Conservation (phyloP, 2,888 invertebrate species). For the Caenorhabditis sinica region DNA sequence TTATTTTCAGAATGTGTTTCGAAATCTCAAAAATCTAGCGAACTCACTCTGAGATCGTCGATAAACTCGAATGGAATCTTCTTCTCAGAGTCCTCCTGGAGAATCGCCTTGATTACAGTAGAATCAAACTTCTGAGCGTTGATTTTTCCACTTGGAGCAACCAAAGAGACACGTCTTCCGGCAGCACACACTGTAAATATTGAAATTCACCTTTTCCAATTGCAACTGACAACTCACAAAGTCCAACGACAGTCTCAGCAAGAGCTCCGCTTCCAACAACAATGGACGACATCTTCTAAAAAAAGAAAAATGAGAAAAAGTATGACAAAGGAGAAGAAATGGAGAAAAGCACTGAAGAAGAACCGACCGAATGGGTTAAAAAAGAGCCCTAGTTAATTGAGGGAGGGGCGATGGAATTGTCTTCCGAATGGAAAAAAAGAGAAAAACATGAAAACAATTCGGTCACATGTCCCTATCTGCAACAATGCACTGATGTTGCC, state of each 20-base stretch:
- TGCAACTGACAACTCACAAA: constrained; percentile 39
- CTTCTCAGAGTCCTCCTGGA: constrained; percentile 66
- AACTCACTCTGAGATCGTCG: constrained; percentile 58
- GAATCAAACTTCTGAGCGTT: constrained; percentile 64
- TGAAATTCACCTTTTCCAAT: neutral
- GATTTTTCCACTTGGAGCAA: constrained; percentile 63
- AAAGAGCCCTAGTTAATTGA: constrained; percentile 43
- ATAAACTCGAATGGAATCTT: constrained; percentile 67
- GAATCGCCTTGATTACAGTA: constrained; percentile 54
- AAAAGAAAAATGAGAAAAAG: constrained; percentile 14
- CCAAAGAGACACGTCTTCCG: constrained; percentile 61
- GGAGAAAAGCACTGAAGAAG: constrained; percentile 44
- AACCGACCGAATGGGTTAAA: constrained; percentile 31
- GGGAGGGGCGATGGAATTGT: constrained; percentile 20
- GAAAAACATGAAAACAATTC: constrained; percentile 34
- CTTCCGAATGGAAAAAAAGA: constrained; percentile 7
- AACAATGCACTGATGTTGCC: constrained; percentile 20
- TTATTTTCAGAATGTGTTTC: neutral
- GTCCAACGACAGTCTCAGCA: constrained; percentile 65
- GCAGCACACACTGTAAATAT: constrained; percentile 61
- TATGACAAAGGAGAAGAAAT: constrained; percentile 15
- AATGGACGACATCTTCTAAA: constrained; percentile 63
- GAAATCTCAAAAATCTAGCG: neutral
- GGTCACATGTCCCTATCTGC: constrained; percentile 36
- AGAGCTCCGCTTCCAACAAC: constrained; percentile 66